Evolutionary conservation across 2,113 vertebrate genomes (phyloP).

Genomic region (Nanorana parkeri): DNA sequence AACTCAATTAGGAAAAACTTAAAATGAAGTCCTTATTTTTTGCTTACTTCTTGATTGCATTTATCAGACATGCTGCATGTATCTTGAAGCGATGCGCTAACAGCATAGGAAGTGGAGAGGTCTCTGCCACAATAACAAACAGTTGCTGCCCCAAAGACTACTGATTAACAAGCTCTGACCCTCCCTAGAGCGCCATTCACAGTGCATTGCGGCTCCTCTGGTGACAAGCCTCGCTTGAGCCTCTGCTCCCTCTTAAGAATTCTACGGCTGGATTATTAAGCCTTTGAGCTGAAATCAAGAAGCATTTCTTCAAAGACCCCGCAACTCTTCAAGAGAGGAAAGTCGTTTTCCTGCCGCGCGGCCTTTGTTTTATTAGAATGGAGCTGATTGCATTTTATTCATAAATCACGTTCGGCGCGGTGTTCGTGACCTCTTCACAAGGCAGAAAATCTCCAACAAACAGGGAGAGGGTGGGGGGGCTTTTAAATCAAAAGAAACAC

Average conservation of each 20-base stretch:
- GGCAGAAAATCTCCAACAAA: constrained; percentile 1
- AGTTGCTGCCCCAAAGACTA: neutral
- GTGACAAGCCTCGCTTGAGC: neutral
- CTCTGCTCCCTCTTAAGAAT: neutral
- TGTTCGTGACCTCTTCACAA: neutral
- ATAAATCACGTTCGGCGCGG: neutral
- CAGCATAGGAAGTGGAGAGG: neutral
- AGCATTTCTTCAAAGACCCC: neutral
- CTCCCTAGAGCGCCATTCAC: constrained; percentile 3
- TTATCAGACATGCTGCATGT: no score
- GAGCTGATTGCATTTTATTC: constrained; percentile 4
- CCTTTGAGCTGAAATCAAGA: neutral
- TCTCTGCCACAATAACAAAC: neutral
- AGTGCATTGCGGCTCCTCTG: neutral
- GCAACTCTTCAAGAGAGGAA: neutral
- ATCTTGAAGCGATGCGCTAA: neutral
- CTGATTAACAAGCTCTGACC: neutral
- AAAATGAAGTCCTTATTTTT: no score
- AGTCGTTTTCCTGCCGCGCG: neutral
- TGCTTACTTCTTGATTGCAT: no score
- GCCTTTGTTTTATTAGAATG: neutral
- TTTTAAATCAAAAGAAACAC: no score
- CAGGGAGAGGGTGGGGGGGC: no score
- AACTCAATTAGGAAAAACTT: no score
- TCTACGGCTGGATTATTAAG: neutral